Evolutionary conservation across 2,888 invertebrate species (phyloP), one percentile per base, ranked within the genome.

Genomic region (Lissocephala sabroskyi): DNA sequence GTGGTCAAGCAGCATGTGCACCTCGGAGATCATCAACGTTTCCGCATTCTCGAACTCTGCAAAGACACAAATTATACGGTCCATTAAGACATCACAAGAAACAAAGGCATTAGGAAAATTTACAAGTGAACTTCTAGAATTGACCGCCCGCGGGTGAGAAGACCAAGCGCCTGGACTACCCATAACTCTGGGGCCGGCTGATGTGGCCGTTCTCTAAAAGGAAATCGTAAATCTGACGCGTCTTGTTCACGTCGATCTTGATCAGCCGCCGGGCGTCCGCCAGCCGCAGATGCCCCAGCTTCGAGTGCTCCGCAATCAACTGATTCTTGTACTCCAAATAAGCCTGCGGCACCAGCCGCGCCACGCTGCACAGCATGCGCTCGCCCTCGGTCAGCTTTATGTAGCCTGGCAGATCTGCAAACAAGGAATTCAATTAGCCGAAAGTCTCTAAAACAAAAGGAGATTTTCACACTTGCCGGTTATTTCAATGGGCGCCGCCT

Each of bases 31-130:
- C 45, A 99, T 87, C 49, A 99, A 86, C 0, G 99, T 98, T 86
- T 99, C 98, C 1, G 97, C 97, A 86, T 95, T 97, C 86, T 98
- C 98, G 86, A 99, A 99, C 86, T 98, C 98, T 96, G 55, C 2
- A 62, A 74, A 54, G 51, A 30, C 1, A 30, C 13, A 11, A 4
- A 30, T 2, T 11, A n/a, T n/a, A n/a, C 6, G n/a, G n/a, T 30
- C n/a, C 4, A 1, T 30, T 11, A 10, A 30, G 2, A 10, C 30
- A 13, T 29, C 10, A 29, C 29, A 4, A n/a, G n/a, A n/a, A n/a
- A n/a, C n/a, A n/a, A n/a, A n/a, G n/a, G n/a, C n/a, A n/a, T n/a
- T n/a, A n/a, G n/a, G n/a, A n/a, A 3, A 53, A 71, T 53, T 66
- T 70, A 64, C 73, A 75, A 70, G 67, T 70, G 65, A 64, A 62